Evolutionary conservation across 2,888 invertebrate genomes (phyloP), one percentile per base, ranked within the genome.

Genomic region (Ametastegia equiseti): DNA sequence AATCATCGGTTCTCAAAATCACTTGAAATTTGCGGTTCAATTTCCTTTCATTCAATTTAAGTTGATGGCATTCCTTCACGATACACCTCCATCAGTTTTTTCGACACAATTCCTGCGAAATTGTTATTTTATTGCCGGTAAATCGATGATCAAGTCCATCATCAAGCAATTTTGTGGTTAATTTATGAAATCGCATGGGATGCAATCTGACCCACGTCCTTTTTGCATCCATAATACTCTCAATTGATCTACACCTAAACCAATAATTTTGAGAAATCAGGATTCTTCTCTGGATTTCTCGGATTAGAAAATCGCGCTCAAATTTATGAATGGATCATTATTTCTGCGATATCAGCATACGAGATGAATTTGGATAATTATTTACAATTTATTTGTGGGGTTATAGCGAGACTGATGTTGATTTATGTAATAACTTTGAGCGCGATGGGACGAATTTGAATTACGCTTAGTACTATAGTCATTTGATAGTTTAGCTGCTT

Each of bases 401-500:
- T 39, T 67, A 27, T 67, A 1, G 19, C 15, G 13, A 23, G 11
- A 19, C 11, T 19, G n/a, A 39, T 39, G 33, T 30, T 19, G 23
- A 30, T 5, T 19, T 11, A 57, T 60, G 15, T 30, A 19, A 36
- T 67, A 39, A 67, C 30, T 67, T 67, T 67, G 67, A 67, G 67
- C 67, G n/a, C 39, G 67, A 67, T 67, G 36, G 67, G 23, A 67
- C 39, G 39, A 39, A 39, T 67, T 23, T 67, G 36, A 67, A 39
- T 67, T 39, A 67, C 67, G 67, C 67, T 39, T 36, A 36, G n/a
- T 67, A 39, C n/a, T 30, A 54, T 54, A 67, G 67, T 39, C n/a
- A 23, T 63, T 30, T 67, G 36, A 39, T 67, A 67, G 67, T 36
- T 19, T 67, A 67, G 60, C 39, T 50, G 83, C 83, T 82, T 82